Evolutionary conservation across 2,888 invertebrate species (phyloP).

Genomic region (Cotesia congregata): DNA sequence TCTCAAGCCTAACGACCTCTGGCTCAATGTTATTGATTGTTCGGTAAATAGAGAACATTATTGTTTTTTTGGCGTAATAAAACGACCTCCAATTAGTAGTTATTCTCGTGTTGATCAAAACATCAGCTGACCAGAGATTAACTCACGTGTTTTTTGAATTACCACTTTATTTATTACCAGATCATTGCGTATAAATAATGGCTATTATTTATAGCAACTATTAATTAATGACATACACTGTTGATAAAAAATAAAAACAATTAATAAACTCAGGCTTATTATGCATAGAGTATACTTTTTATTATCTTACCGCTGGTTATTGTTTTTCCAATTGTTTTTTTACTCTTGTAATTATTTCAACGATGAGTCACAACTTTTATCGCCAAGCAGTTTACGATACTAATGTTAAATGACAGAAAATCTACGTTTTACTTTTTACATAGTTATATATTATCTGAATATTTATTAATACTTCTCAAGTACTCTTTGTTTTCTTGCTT

Average conservation of each 20-base stretch:
- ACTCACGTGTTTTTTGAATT: background rate
- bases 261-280: background rate
- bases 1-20: background rate
- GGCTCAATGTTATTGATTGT: background rate
- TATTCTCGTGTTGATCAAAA: conserved; percentile 3
- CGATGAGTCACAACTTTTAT: conserved; percentile 1
- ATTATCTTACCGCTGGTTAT: background rate
- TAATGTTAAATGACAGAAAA: background rate
- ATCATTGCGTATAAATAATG: background rate
- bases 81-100: background rate
- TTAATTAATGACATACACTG: background rate
- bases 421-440: background rate
- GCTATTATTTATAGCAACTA: background rate
- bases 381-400: background rate
- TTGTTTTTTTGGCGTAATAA: background rate
- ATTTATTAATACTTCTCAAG: background rate
- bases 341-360: background rate
- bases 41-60: background rate
- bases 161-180: background rate
- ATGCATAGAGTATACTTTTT: background rate
- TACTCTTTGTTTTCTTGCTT: background rate
- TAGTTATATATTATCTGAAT: background rate
- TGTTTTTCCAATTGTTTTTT: background rate
- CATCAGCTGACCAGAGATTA: background rate
- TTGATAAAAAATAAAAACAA: background rate